phyloP scores from a whole-genome alignment of 2,888 invertebrate genomes.

The Eucera pruinosa region DNA sequence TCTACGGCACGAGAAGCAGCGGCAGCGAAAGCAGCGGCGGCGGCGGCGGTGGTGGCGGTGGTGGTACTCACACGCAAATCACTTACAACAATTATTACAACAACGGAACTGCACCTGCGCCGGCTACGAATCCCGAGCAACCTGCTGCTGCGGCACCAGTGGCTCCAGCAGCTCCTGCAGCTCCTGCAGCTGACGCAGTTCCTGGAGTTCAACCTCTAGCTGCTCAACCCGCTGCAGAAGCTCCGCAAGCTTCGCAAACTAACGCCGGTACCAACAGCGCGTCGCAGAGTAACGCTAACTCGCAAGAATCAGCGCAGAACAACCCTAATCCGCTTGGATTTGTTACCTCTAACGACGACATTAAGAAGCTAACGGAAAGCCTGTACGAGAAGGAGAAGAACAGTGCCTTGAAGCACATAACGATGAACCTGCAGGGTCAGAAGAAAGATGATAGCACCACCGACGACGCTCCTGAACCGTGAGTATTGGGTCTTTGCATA shows the following conservation, averaged over 20 bases:
- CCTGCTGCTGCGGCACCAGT: conserved; percentile 28
- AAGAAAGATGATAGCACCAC: conserved; percentile 89
- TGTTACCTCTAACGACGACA: conserved; percentile 87
- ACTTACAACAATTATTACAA: conserved; percentile 83
- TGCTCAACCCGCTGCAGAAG: conserved; percentile 32
- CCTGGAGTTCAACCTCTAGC: conserved; percentile 8
- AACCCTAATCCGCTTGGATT: conserved; percentile 75
- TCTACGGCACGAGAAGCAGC: conserved; percentile 67
- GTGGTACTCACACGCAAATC: conserved; percentile 75
- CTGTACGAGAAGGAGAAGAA: conserved; percentile 90
- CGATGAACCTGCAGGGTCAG: conserved; percentile 90
- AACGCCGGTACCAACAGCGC: conserved; percentile 46
- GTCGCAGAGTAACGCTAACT: conserved; percentile 49
- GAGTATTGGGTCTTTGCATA: no score
- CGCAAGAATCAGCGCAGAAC: conserved; percentile 54
- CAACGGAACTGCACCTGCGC: conserved; percentile 73
- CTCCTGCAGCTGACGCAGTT: conserved; percentile 47
- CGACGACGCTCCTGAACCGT: conserved; percentile 92
- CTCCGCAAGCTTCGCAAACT: conserved; percentile 37
- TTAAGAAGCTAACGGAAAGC: conserved; percentile 89
- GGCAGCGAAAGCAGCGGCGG: conserved; percentile 49
- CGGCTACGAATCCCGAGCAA: conserved; percentile 37
- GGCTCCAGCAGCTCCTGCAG: conserved; percentile 9
- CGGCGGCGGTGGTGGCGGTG: conserved; percentile 16
- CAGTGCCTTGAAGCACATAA: conserved; percentile 89